Evolutionary conservation across 2,113 vertebrate genomes (phyloP).

Genomic region (Coregonus clupeaformis): DNA sequence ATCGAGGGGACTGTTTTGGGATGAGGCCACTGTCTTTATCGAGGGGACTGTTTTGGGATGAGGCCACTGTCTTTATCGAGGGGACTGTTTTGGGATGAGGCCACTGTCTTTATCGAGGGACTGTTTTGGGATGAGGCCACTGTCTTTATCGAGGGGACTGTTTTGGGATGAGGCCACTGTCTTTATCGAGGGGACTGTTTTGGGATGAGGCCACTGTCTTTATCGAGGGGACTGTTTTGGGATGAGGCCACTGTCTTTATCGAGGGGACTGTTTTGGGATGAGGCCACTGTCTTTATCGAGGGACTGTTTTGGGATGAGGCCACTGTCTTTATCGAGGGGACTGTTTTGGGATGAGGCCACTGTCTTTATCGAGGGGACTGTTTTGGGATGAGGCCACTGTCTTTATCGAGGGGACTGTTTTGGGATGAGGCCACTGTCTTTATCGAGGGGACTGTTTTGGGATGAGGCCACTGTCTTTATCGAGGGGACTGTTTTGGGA

Average conservation of each 20-base stretch:
- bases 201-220: slow-evolving; percentile 9
- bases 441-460: slow-evolving; percentile 4
- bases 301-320: background rate
- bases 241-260: slow-evolving; percentile 22
- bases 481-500: background rate
- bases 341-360: background rate
- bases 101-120: slow-evolving; percentile 14
- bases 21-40: slow-evolving; percentile 23
- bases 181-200: slow-evolving; percentile 9
- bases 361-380: slow-evolving; percentile 11
- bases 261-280: background rate
- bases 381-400: background rate
- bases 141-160: slow-evolving; percentile 9
- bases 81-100: background rate
- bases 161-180: slow-evolving; percentile 9
- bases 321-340: slow-evolving; percentile 13
- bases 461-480: slow-evolving; percentile 19
- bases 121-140: background rate
- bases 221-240: slow-evolving; percentile 4
- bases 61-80: slow-evolving; percentile 18
- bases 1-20: slow-evolving; percentile 4
- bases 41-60: background rate
- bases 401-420: slow-evolving; percentile 12
- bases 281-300: slow-evolving; percentile 21
- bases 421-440: slow-evolving; percentile 13